A percentile compares a stretch with the other conserved stretches of the same genome.
These are phyloP conservation scores for Polyommatus iphigenia DNA, from an alignment of 2,888 invertebrate genomes.

Conservation along the genomic window DNA sequence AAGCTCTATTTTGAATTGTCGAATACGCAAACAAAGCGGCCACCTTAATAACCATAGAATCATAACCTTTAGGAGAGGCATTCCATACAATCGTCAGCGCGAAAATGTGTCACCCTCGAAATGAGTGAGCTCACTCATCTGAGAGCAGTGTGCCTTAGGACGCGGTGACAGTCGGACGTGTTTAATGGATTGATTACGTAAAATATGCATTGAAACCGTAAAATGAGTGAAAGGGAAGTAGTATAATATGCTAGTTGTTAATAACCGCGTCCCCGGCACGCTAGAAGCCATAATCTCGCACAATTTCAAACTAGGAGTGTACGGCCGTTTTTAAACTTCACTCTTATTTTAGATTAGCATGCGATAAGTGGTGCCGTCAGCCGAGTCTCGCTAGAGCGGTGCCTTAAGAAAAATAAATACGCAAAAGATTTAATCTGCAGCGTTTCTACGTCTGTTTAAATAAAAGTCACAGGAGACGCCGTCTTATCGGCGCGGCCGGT, in stretches of 20 bases:
- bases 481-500: constrained; percentile 72
- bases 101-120: no score
- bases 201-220: no score
- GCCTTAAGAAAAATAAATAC: constrained; percentile 68
- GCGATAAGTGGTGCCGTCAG: constrained; percentile 68
- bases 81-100: no score
- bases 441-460: constrained; percentile 75
- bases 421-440: constrained; percentile 72
- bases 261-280: constrained; percentile 64
- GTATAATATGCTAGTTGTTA: constrained; percentile 44
- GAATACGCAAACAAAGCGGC: constrained; percentile 70
- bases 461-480: constrained; percentile 72
- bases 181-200: no score
- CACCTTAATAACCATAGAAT: constrained; percentile 62
- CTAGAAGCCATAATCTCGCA: constrained; percentile 56
- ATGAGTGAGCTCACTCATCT: no score
- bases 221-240: no score
- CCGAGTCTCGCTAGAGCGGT: constrained; percentile 58
- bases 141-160: no score
- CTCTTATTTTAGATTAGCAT: constrained; percentile 64
- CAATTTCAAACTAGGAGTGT: constrained; percentile 42
- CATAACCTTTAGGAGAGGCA: no score
- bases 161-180: no score
- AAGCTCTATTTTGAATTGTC: constrained; percentile 63
- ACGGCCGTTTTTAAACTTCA: constrained; percentile 60